Evolutionary conservation across 2,797 vertebrate genomes (phyloP).

Genomic region (Amphiprion clarkii): DNA sequence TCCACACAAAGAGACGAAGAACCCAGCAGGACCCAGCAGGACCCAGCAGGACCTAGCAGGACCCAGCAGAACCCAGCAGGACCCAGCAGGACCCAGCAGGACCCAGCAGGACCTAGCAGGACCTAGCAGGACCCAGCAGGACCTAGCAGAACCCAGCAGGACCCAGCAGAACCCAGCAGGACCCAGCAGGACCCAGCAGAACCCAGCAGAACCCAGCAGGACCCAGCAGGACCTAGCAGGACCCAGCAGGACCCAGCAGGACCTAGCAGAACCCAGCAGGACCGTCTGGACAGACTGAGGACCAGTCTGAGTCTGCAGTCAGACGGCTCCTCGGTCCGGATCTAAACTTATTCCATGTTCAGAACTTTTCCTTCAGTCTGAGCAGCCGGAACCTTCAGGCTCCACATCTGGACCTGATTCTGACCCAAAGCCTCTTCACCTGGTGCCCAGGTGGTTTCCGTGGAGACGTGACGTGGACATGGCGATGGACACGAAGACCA

Average conservation of each 20-base stretch:
- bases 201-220: conserved; percentile 4
- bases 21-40: not conserved
- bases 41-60: not conserved
- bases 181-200: no score
- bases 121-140: conserved; percentile 4
- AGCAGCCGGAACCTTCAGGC: not conserved
- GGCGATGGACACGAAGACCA: conserved; percentile 25
- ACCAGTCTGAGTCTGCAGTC: conserved; percentile 68
- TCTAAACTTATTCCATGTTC: not conserved
- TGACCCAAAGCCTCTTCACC: no score
- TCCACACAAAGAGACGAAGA: not conserved
- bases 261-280: not conserved
- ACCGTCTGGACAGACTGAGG: not conserved
- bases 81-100: conserved; percentile 2
- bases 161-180: conserved; percentile 2
- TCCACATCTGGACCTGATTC: not conserved
- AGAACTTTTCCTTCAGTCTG: not conserved
- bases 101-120: no score
- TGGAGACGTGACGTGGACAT: not conserved
- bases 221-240: no score
- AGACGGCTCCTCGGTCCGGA: not conserved
- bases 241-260: conserved; percentile 6
- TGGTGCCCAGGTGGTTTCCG: not conserved
- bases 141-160: not conserved
- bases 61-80: conserved; percentile 2